These are phyloP conservation scores for Clarias magur DNA, from an alignment of 2,113 vertebrate genomes.

Conservation along the genomic window DNA sequence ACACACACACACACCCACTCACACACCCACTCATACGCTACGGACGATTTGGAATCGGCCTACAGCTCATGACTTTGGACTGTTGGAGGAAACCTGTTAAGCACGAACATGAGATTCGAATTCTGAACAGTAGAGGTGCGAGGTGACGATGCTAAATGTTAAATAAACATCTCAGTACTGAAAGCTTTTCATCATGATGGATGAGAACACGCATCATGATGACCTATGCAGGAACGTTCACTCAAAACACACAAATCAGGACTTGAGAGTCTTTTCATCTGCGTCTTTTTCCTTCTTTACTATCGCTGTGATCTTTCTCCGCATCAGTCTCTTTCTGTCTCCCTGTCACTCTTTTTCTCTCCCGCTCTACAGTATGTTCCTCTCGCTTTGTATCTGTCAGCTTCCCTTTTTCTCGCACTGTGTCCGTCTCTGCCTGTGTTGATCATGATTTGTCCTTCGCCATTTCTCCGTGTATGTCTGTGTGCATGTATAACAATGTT, in stretches of 20 bases:
- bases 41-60: too few relatives aligned
- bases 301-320: slow-evolving; percentile 49
- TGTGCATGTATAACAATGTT: neutral
- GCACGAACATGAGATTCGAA: too few relatives aligned
- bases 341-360: neutral
- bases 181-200: neutral
- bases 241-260: neutral
- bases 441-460: neutral
- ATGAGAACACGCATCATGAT: neutral
- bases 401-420: neutral
- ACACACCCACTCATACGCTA: too few relatives aligned
- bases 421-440: neutral
- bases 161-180: neutral
- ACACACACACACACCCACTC: too few relatives aligned
- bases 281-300: neutral
- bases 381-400: neutral
- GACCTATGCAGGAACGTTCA: neutral
- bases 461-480: neutral
- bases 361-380: neutral
- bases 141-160: neutral
- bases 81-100: too few relatives aligned
- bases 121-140: too few relatives aligned
- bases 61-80: too few relatives aligned
- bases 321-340: slow-evolving; percentile 67
- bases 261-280: neutral